A percentile compares a stretch with the other conserved stretches of the same genome.
Evolutionary conservation across 2,888 invertebrate species (phyloP).

Genomic region (Keiferia lycopersicella): DNA sequence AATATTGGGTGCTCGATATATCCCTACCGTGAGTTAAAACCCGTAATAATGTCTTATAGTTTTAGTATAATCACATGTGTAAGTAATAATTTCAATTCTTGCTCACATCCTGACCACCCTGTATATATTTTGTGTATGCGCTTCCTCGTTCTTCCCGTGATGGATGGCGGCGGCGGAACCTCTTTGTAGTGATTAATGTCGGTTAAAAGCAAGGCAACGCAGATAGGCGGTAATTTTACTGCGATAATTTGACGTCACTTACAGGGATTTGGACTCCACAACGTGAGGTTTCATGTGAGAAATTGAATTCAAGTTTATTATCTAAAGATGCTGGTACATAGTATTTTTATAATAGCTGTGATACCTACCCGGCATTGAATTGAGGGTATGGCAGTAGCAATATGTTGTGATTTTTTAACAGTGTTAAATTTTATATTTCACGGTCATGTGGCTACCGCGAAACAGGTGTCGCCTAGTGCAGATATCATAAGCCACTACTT

Average conservation of each 20-base stretch:
- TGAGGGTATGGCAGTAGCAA: no score
- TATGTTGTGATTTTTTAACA: no score
- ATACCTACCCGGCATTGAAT: no score
- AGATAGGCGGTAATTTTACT: constrained; percentile 55
- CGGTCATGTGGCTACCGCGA: no score
- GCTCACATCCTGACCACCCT: background rate
- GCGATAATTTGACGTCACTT: constrained; percentile 54
- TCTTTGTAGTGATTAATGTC: constrained; percentile 46
- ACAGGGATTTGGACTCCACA: background rate
- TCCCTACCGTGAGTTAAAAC: no score
- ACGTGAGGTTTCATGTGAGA: background rate
- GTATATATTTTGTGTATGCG: background rate
- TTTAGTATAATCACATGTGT: no score
- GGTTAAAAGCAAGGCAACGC: constrained; percentile 47
- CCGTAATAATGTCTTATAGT: no score
- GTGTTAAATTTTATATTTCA: no score
- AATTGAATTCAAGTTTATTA: background rate
- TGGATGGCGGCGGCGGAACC: constrained; percentile 15
- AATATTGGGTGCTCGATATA: no score
- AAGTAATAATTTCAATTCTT: no score
- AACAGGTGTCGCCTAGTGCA: no score
- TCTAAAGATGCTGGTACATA: background rate
- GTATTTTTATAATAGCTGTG: background rate
- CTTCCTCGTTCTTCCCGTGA: constrained; percentile 13
- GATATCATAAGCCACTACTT: no score